Base-by-base conservation (phyloP, 2,888 invertebrate species). In the Torymus aiolomorphi region DNA sequence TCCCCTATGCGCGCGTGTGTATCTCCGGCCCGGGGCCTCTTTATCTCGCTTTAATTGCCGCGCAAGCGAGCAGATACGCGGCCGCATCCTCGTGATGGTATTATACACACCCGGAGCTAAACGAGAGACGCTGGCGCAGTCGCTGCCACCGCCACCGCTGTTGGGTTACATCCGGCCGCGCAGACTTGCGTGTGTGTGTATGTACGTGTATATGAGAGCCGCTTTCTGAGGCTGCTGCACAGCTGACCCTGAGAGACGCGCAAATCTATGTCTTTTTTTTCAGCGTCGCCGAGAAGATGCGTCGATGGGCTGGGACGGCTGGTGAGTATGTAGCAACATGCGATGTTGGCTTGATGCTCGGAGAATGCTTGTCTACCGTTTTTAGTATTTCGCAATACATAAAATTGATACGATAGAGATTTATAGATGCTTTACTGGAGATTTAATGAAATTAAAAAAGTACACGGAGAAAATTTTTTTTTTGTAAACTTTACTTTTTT, bases 41-140 rank as follows among this genome's bases (percentile, higher is more conserved):
- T 77, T 80, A 80, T 80, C 80, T 80, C 79, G 75, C 82, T 84
- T 83, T 81, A 84, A 84, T 83, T 84, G 81, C 76, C 72, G 72
- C 61, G 51, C 61, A n/a, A 49, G 62, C 59, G 63, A 11, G 63
- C 52, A 69, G 78, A 72, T 74, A 81, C 74, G 73, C 62, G 70
- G 54, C 62, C 52, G 61, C 52, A 51, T 42, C 67, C 31, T 62
- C 42, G 63, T 31, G 31, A 31, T 31, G 31, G 31, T 31, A 31
- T 31, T 31, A 31, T 31, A 31, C 31, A 31, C 31, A 57, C 51
- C n/a, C n/a, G 16, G 16, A 61, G 49, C 42, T 18, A 49, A 42
- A 49, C 54, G 70, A 77, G 51, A 61, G 31, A 52, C 31, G 42
- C 14, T 51, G 24, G 42, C 51, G 67, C 52, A 57, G 71, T 20